phyloP scores from a whole-genome alignment of 2,888 invertebrate genomes.

The Galerucella calmariensis region DNA sequence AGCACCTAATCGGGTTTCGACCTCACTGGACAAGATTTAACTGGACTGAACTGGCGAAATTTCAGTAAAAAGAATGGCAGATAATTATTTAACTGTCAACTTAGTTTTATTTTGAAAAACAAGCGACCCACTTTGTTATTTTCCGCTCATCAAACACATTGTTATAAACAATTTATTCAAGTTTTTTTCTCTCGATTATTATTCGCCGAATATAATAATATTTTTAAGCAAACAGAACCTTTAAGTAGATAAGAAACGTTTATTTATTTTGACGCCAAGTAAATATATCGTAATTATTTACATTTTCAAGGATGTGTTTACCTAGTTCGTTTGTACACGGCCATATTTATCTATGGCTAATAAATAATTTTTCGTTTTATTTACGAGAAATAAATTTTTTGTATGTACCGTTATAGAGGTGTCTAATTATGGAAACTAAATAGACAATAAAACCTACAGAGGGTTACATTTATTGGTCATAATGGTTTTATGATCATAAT shows the following conservation, averaged over 20 bases:
- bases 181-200: constrained; percentile 26
- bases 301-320: constrained; percentile 33
- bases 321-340: constrained; percentile 29
- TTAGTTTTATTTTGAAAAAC: no score
- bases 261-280: constrained; percentile 42
- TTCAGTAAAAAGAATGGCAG: no score
- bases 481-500: constrained; percentile 33
- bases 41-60: no score
- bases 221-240: constrained; percentile 34
- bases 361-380: constrained; percentile 48
- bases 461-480: constrained; percentile 41
- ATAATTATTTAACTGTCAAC: no score
- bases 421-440: constrained; percentile 41
- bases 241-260: constrained; percentile 39
- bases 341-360: constrained; percentile 38
- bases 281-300: constrained; percentile 45
- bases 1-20: no score
- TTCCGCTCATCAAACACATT: no score
- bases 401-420: constrained; percentile 29
- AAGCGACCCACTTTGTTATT: no score
- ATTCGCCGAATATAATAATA: constrained; percentile 24
- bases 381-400: constrained; percentile 45
- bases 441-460: constrained; percentile 42
- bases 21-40: no score
- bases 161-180: not conserved